Conservation (phyloP, 2,113 vertebrate genomes). For the Onychostruthus taczanowskii region DNA sequence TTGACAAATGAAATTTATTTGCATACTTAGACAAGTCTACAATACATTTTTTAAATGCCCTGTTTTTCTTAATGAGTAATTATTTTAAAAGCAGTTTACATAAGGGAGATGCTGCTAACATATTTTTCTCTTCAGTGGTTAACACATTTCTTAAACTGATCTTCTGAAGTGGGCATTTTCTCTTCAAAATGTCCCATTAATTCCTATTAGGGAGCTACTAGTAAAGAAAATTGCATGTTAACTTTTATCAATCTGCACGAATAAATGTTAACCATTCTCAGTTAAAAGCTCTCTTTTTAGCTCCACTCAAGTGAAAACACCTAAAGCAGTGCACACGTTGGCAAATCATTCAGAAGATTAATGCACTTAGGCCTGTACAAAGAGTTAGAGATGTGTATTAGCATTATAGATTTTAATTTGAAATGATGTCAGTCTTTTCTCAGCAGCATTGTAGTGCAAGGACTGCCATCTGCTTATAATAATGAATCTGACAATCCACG, state of each 20-base stretch:
- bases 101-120: background rate
- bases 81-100: background rate
- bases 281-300: slow-evolving; percentile 73
- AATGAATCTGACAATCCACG: slow-evolving; percentile 90
- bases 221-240: slow-evolving; percentile 76
- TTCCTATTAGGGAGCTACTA: slow-evolving; percentile 70
- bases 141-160: background rate
- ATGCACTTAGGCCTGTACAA: slow-evolving; percentile 79
- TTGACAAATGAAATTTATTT: background rate
- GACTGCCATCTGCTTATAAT: slow-evolving; percentile 93
- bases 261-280: slow-evolving; percentile 73
- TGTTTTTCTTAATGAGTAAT: background rate
- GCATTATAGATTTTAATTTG: slow-evolving; percentile 98
- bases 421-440: slow-evolving; percentile 90
- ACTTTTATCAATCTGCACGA: slow-evolving; percentile 76
- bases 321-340: slow-evolving; percentile 52
- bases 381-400: slow-evolving; percentile 83
- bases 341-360: slow-evolving; percentile 78
- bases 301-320: slow-evolving; percentile 76
- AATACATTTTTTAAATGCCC: background rate
- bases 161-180: slow-evolving; percentile 49
- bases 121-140: background rate
- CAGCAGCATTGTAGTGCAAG: slow-evolving; percentile 81
- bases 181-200: slow-evolving; percentile 70
- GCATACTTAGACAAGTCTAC: background rate